Base-by-base conservation (phyloP, 2,888 invertebrate species). In the Seira sanloemensis region DNA sequence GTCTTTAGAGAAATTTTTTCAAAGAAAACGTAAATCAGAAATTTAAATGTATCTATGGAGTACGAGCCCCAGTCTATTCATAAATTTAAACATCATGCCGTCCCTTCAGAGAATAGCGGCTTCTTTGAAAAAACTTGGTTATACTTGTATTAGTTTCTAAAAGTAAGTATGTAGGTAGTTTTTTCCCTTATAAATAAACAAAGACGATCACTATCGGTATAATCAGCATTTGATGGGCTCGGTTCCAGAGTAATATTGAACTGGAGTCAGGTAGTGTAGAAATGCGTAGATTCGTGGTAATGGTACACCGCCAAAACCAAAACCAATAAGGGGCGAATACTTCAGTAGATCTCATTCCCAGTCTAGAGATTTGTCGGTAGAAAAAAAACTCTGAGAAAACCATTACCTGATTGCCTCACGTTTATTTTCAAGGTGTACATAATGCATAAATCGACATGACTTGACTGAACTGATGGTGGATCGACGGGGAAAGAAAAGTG, bases 401-500 rank as follows among this genome's bases (percentile, higher is more conserved):
- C 81, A 81, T 81, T 81, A 81, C 81, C 69, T 81, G 81, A 81
- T 81, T 81, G 74, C 75, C 81, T 81, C 81, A 81, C 75, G 81
- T 81, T 76, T 37, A 37, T 37, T 77, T 81, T 54, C 62, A 76
- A 81, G 81, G 81, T 76, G 81, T 75, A 81, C 81, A 81, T 81
- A 81, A 81, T 81, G 69, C 81, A 81, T 81, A 81, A 81, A 81
- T 81, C 76, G 81, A 81, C 81, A 81, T 81, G 81, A 81, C 81
- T 81, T 81, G 81, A 75, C 81, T 75, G 12, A 74, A 66, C 68
- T 26, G 73, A 37, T 37, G 5, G 37, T 37, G 37, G 37, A 71
- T 25, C 18, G 81, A 76, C 68, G 68, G 50, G 26, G 76, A 50
- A 46, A 54, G 25, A 26, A 46, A 50, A 76, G 24, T 46, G n/a